A percentile compares a stretch with the other conserved stretches of the same genome.
These are phyloP conservation scores for Halocynthia aurantium DNA, from an alignment of 23 tunicate genomes.

Conservation along the genomic window DNA sequence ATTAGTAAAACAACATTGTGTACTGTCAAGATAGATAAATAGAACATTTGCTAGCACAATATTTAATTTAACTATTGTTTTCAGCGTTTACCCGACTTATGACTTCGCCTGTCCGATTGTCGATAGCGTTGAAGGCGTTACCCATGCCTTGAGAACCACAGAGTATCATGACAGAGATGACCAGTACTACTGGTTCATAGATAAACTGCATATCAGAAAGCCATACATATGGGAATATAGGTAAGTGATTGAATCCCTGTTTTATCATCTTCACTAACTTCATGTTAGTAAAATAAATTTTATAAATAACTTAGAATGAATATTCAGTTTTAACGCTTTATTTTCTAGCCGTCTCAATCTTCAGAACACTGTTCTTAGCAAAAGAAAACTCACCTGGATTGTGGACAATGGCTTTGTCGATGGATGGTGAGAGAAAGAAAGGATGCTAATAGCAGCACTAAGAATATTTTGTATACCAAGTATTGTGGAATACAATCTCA, in stretches of 20 bases:
- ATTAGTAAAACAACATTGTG: no score
- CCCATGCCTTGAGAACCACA: slow-evolving; percentile 92
- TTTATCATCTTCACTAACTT: background rate
- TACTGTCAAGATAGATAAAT: no score
- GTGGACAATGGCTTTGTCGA: slow-evolving; percentile 89
- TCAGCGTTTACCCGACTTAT: slow-evolving; percentile 96
- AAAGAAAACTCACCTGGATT: slow-evolving; percentile 90
- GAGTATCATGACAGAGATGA: slow-evolving; percentile 96
- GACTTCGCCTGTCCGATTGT: slow-evolving; percentile 99
- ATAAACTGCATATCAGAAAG: slow-evolving; percentile 65
- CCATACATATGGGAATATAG: slow-evolving; percentile 97
- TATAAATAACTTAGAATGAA: no score
- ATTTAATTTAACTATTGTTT: background rate
- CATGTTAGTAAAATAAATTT: no score
- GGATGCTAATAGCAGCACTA: background rate
- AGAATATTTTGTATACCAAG: background rate
- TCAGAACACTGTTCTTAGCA: slow-evolving; percentile 95
- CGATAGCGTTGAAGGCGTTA: slow-evolving; percentile 96
- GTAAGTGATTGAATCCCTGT: slow-evolving; percentile 12
- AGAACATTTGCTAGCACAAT: no score
- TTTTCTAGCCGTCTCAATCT: slow-evolving; percentile 87
- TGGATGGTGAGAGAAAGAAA: slow-evolving; percentile 72
- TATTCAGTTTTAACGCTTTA: background rate
- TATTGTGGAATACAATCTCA: background rate
- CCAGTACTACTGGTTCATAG: slow-evolving; percentile 98